Evolutionary conservation across 2,888 invertebrate genomes (phyloP).

Genomic region (Formica aserva): DNA sequence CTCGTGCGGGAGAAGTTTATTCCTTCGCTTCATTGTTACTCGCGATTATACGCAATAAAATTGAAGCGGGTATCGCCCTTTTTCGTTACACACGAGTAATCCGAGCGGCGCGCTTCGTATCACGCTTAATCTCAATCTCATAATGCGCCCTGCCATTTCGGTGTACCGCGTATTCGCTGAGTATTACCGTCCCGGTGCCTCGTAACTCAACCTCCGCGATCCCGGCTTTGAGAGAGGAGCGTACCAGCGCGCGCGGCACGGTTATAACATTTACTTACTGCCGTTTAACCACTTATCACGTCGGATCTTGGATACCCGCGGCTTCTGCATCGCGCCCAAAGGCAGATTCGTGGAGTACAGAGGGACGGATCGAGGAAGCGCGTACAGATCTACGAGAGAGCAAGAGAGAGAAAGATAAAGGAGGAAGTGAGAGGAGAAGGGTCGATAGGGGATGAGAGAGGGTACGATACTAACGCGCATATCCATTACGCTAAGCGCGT

Average conservation of each 20-base stretch:
- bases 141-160: conserved; percentile 53
- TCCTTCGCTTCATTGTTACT: conserved; percentile 8
- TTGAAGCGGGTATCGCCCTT: conserved; percentile 31
- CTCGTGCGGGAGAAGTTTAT: not conserved
- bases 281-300: conserved; percentile 82
- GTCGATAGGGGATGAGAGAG: conserved; percentile 13
- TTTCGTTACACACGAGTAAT: conserved; percentile 35
- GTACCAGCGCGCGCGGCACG: conserved; percentile 44
- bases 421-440: conserved; percentile 47
- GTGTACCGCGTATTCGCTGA: conserved; percentile 57
- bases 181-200: conserved; percentile 65
- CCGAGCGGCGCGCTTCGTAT: conserved; percentile 34
- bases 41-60: conserved; percentile 14
- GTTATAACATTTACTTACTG: conserved; percentile 77
- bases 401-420: conserved; percentile 28
- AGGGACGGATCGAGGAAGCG: conserved; percentile 24
- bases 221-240: conserved; percentile 63
- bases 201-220: conserved; percentile 64
- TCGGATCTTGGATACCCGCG: conserved; percentile 76
- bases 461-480: conserved; percentile 55
- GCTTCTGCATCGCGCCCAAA: conserved; percentile 78
- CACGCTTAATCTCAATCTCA: conserved; percentile 66
- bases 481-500: conserved; percentile 73
- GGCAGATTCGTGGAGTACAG: conserved; percentile 73
- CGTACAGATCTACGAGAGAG: conserved; percentile 39